Base-by-base conservation (phyloP, 37 sponge, comb jelly and placozoan species). In the Hormiphora californensis region DNA sequence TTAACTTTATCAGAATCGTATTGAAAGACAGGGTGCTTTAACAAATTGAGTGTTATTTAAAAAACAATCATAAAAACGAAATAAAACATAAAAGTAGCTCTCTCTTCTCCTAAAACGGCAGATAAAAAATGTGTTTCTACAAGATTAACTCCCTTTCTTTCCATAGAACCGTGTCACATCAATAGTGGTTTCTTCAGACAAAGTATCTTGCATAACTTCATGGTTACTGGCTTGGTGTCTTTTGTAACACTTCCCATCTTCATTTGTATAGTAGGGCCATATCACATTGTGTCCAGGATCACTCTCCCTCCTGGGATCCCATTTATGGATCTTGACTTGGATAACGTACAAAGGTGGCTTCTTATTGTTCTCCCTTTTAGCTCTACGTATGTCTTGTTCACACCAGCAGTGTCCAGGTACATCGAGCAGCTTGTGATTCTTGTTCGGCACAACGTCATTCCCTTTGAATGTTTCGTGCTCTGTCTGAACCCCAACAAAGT, bases 201-300 rank as follows among this genome's bases (percentile, higher is more conserved):
- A 22, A n/a, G 40, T 43, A 30, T 73, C 35, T 40, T 73, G 81
- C 21, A 46, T 73, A 1, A 73, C 25, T 41, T 73, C 81, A 40
- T 73, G 81, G 23, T 73, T 73, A 28, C 81, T 73, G 22, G 81
- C 81, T 43, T 41, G 40, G 22, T 73, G 43, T 28, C 81, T 73
- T 3, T 39, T 73, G 25, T 43, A 73, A 73, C 81, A 73, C 46
- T 73, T 73, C 3, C 81, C 81, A n/a, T 73, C 81, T 40, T 73
- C 81, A 3, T 33, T 40, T 21, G 81, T 73, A 21, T 36, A 73
- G 43, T 73, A 73, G 21, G 81, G 81, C 81, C 81, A 73, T 1
- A 73, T n/a, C n/a, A n/a, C 46, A 4, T 73, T 73, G 38, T 43
- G 43, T 11, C 35, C 35, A n/a, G 12, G 44, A n/a, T n/a, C n/a